Evolutionary conservation across 1,140 invertebrate genomes (phyloP), one percentile per base, ranked within the genome.

Genomic region (Apis dorsata): DNA sequence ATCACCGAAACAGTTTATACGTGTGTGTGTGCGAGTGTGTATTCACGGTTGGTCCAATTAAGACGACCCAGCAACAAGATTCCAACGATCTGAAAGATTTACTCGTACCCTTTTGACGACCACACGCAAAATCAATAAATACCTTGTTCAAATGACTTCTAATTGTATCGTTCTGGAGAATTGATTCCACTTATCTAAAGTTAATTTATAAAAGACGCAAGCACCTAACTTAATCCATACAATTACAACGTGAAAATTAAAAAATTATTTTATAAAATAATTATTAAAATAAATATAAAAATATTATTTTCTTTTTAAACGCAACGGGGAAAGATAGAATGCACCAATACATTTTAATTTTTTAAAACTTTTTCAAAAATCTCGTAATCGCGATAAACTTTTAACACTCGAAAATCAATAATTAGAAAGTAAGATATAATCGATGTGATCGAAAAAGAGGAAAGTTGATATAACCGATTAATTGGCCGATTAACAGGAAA

Each of bases 41-140:
- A 49, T 77, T 82, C 85, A 85, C 81, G 72, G 80, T 88, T 90
- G 78, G 83, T 85, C 90, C 90, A 91, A 91, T 91, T 91, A 91
- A 90, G 85, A 79, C 82, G 34, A 84, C 59, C 81, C 80, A 77
- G 78, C 80, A 71, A 71, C 34, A 73, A 84, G 70, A 80, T 81
- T 65, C 68, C 85, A 72, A 83, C 49, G 75, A 74, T 85, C 71
- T 60, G 21, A 2, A 85, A 87, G 88, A 85, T 89, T 89, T 87
- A 85, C 86, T 71, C 72, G 34, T 49, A 44, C 13, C 55, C 63
- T 34, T 49, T 82, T 19, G 53, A 21, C 59, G 79, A 44, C 81
- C 85, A 88, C 85, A 86, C 85, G 80, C 75, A 79, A 76, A 84
- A 88, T 78, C 81, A 76, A 87, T 77, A 79, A 75, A 53, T 44